Conservation (phyloP, 2,888 invertebrate genomes). For the Opisthograptis luteolata region DNA sequence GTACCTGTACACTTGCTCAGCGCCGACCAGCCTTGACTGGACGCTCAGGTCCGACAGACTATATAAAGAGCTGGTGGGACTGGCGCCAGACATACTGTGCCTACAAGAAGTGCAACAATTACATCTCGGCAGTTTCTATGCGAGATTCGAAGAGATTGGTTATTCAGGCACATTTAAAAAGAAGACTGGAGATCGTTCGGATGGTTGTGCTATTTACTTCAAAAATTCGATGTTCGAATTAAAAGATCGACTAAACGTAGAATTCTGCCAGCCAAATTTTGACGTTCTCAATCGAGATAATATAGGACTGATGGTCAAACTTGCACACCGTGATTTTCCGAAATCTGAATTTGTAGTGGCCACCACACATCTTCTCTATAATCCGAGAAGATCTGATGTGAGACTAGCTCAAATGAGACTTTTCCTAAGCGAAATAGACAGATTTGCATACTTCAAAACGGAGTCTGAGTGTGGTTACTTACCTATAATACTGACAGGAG, state of each 20-base stretch:
- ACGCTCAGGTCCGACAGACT: background rate
- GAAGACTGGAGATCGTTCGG: background rate
- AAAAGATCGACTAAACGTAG: conserved; percentile 69
- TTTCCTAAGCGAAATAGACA: conserved; percentile 92
- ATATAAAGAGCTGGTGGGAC: background rate
- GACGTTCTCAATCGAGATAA: conserved; percentile 92
- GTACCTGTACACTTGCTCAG: background rate
- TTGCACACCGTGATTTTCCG: conserved; percentile 82
- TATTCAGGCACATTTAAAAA: background rate
- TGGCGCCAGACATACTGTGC: conserved; percentile 1
- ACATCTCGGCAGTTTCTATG: background rate
- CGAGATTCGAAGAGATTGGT: background rate
- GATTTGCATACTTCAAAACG: conserved; percentile 84
- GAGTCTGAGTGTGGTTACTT: background rate
- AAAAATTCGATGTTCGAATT: background rate
- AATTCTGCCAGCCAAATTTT: conserved; percentile 85
- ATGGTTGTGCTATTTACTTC: background rate
- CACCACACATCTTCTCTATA: conserved; percentile 97
- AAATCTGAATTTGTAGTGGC: conserved; percentile 88
- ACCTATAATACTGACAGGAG: conserved; percentile 1
- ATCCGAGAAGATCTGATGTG: conserved; percentile 94
- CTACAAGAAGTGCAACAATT: background rate
- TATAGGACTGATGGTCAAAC: conserved; percentile 91
- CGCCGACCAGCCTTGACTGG: background rate
- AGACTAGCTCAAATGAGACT: conserved; percentile 94